Evolutionary conservation across 2,113 vertebrate species (phyloP).

Genomic region (Natator depressus): DNA sequence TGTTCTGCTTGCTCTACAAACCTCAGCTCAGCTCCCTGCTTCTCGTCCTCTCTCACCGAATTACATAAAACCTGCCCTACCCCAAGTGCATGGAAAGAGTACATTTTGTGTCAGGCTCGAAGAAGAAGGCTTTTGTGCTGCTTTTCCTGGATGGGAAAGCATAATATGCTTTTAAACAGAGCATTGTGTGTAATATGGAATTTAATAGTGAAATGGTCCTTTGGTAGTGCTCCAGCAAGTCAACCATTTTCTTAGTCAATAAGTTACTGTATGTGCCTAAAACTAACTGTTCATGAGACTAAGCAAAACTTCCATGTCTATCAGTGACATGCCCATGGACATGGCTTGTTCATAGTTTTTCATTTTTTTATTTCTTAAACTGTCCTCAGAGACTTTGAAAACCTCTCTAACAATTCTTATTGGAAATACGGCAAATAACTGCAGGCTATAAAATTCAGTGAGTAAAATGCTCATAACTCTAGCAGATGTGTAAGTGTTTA

Average conservation of each 20-base stretch:
- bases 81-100: background rate
- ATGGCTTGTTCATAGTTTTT: background rate
- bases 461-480: background rate
- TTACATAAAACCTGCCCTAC: background rate
- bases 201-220: background rate
- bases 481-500: background rate
- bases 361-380: constrained; percentile 13
- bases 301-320: background rate
- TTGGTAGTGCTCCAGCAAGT: background rate
- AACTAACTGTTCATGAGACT: background rate
- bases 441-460: background rate
- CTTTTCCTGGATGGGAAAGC: background rate
- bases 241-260: background rate
- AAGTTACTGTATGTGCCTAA: background rate
- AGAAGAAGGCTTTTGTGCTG: background rate
- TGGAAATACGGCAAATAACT: constrained; percentile 6
- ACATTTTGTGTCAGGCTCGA: background rate
- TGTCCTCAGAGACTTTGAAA: constrained; percentile 27
- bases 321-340: background rate
- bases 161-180: background rate
- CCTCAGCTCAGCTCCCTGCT: background rate
- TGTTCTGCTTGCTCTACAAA: background rate
- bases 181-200: background rate
- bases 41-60: background rate
- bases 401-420: background rate